Evolutionary conservation across 2,888 invertebrate species (phyloP).

Genomic region (Watsonalla cultraria): DNA sequence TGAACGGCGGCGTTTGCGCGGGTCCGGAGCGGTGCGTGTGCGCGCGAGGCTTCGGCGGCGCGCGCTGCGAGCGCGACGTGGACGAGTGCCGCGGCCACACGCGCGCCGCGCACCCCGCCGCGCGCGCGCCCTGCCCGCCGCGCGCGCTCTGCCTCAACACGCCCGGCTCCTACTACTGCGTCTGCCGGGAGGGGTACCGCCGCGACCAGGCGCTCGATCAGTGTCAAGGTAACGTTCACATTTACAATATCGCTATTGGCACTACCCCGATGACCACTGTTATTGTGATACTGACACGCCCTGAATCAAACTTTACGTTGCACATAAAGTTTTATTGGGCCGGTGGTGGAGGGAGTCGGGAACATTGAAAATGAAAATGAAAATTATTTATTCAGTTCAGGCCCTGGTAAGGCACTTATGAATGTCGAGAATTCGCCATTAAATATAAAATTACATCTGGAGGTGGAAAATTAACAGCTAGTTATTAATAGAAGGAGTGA

Average conservation of each 20-base stretch:
- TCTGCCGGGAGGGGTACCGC: constrained; percentile 88
- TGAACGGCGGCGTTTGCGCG: constrained; percentile 90
- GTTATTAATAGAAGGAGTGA: background rate
- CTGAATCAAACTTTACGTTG: too few relatives aligned
- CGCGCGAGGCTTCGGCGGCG: constrained; percentile 88
- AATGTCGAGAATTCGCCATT: too few relatives aligned
- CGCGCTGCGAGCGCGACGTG: constrained; percentile 90
- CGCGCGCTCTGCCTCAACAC: constrained; percentile 91
- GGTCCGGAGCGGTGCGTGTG: constrained; percentile 89
- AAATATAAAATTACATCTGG: too few relatives aligned
- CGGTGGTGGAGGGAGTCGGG: too few relatives aligned
- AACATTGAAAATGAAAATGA: too few relatives aligned
- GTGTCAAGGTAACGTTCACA: constrained; percentile 77
- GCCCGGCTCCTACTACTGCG: constrained; percentile 94
- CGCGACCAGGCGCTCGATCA: constrained; percentile 76
- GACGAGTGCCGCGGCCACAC: constrained; percentile 85
- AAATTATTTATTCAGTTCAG: too few relatives aligned
- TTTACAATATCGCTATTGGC: too few relatives aligned
- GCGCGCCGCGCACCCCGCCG: constrained; percentile 82
- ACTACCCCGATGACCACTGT: too few relatives aligned
- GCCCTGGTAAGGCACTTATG: too few relatives aligned
- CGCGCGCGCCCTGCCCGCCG: constrained; percentile 84
- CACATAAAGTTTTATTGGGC: too few relatives aligned
- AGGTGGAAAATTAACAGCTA: background rate
- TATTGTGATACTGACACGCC: too few relatives aligned